Base-by-base conservation (phyloP, 1,140 invertebrate genomes). In the Andricus grossulariae region DNA sequence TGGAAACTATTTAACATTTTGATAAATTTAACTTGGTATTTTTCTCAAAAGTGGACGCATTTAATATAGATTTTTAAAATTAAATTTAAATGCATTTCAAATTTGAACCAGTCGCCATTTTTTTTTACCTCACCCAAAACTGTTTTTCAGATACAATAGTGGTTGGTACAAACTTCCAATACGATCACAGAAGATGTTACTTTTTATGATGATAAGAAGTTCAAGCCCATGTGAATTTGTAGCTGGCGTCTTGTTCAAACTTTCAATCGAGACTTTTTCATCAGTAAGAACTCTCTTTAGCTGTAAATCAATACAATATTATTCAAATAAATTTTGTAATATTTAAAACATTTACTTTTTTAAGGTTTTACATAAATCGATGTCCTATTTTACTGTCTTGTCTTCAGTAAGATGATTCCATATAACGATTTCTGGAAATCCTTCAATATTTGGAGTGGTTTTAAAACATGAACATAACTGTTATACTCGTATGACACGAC, bases 161-260 rank as follows among this genome's bases (percentile, higher is more conserved):
- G 1, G 0, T 18, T 54, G 52, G 16, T 54, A 54, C 19, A 18
- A 54, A 54, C 19, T 54, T 18, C 52, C 52, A 7, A 18, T 54
- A 7, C 16, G 19, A 8, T 7, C 16, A 1, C 52, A 54, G 11
- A 54, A 54, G 16, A 8, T 54, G 19, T 54, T 54, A 18, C n/a
- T 54, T 11, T 54, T 54, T n/a, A 54, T 54, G 16, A 54, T 54
- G 52, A 54, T 1, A 54, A 54, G 19, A 54, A n/a, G 16, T 18
- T 54, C 52, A 54, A 18, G 16, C n/a, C 52, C 52, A 54, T 54
- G n/a, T 54, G 16, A 54, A 54, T 54, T 54, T 18, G 52, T 54
- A 18, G 52, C 52, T 54, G 52, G 52, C n/a, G n/a, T 54, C 19
- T 13, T 54, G 5, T 18, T 54, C 19, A 12, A 54, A 54, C 16